Percentiles rank a stretch among this genome's conserved stretches.
Conservation (phyloP, 1,140 invertebrate genomes). For the Leptopilina boulardi region DNA sequence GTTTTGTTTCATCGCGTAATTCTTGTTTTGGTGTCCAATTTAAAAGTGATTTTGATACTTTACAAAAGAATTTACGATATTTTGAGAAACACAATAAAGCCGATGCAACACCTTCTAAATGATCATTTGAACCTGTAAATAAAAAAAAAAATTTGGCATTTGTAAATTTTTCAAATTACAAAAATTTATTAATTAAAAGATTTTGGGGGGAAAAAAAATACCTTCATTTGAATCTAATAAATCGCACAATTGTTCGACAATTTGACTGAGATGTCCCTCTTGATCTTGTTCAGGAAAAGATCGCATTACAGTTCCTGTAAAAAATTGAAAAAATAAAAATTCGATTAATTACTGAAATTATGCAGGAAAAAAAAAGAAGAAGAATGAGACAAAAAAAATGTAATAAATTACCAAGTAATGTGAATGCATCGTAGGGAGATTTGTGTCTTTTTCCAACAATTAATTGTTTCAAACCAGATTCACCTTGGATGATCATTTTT, state of each 20-base stretch:
- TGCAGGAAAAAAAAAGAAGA: constrained; percentile 4
- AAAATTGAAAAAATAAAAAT: constrained; percentile 10
- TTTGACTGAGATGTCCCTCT: constrained; percentile 52
- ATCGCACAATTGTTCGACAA: constrained; percentile 62
- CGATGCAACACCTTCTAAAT: constrained; percentile 65
- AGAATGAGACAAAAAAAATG: neutral
- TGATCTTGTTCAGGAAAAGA: constrained; percentile 55
- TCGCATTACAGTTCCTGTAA: constrained; percentile 64
- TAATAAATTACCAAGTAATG: constrained; percentile 60
- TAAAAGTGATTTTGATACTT: constrained; percentile 49
- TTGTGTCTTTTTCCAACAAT: constrained; percentile 60
- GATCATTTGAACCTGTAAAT: constrained; percentile 58
- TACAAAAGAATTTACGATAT: constrained; percentile 56
- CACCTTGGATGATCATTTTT: constrained; percentile 61
- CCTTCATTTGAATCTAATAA: constrained; percentile 61
- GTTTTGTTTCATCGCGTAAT: constrained; percentile 47
- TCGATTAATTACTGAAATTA: neutral
- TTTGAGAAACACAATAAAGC: constrained; percentile 64
- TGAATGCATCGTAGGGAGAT: constrained; percentile 58
- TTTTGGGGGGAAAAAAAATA: constrained; percentile 47
- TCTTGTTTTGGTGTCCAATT: constrained; percentile 62
- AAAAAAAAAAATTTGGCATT: too few species aligned
- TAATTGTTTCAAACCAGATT: constrained; percentile 59
- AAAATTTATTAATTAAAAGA: neutral
- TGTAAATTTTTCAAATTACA: neutral